phyloP scores from a whole-genome alignment of 1,140 invertebrate species.

The Geopemphigus sp. region DNA sequence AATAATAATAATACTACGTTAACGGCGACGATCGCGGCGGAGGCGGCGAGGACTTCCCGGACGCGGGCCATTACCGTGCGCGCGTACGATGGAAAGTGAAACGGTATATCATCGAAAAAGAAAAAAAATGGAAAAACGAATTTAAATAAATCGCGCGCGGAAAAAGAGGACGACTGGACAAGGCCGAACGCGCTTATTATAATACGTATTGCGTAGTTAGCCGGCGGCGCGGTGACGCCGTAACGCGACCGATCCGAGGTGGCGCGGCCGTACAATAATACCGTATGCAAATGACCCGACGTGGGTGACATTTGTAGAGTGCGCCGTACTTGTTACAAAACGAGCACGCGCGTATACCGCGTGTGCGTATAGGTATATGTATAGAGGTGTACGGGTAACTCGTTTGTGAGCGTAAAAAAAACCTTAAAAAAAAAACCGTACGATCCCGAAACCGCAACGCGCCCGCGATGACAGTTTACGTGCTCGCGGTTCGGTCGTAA shows the following conservation, averaged over 20 bases:
- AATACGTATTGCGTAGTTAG: not conserved
- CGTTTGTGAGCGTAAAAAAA: too few species aligned
- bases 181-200: constrained; percentile 6
- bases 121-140: not conserved
- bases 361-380: too few species aligned
- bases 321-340: too few species aligned
- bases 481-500: not conserved
- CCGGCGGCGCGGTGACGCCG: too few species aligned
- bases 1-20: too few species aligned
- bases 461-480: too few species aligned
- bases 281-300: constrained; percentile 16
- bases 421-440: too few species aligned
- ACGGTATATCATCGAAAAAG: constrained; percentile 3
- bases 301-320: constrained; percentile 16
- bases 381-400: too few species aligned
- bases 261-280: not conserved
- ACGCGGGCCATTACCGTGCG: not conserved
- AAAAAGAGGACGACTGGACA: not conserved
- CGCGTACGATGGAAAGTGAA: not conserved
- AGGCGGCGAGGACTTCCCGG: not conserved
- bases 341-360: too few species aligned
- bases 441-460: too few species aligned
- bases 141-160: too few species aligned
- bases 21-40: too few species aligned
- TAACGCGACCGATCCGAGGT: not conserved